A percentile compares a stretch with the other conserved stretches of the same genome.
These are phyloP conservation scores for Tragelaphus scriptus DNA, from an alignment of 2,113 vertebrate species.

Conservation along the genomic window DNA sequence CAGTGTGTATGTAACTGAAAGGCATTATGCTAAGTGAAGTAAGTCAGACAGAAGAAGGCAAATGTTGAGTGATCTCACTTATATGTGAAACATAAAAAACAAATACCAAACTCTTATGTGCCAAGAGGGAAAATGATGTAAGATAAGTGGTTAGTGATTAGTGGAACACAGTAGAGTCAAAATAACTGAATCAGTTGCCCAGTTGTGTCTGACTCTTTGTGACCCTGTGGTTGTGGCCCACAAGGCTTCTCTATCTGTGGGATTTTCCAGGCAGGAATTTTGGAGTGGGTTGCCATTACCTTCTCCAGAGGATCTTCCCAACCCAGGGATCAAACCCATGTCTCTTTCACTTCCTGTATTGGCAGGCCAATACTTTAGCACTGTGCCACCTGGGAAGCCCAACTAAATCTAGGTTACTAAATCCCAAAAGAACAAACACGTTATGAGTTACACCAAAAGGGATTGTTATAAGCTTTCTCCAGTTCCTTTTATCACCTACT, in stretches of 20 bases:
- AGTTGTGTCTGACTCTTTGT: background rate
- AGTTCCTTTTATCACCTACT: background rate
- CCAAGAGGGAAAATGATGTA: background rate
- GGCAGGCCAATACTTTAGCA: background rate
- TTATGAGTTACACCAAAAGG: background rate
- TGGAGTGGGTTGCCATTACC: background rate
- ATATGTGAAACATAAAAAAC: background rate
- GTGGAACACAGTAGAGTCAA: background rate
- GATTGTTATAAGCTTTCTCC: background rate
- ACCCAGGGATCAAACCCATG: background rate
- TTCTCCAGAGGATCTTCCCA: background rate
- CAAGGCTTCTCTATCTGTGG: background rate
- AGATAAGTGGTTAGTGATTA: background rate
- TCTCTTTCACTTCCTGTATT: background rate
- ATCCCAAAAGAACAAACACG: background rate
- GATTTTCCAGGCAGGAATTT: background rate
- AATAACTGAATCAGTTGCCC: background rate
- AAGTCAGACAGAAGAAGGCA: background rate
- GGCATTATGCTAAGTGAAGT: background rate
- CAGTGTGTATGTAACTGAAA: background rate
- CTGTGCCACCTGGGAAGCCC: background rate
- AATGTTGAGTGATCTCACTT: background rate
- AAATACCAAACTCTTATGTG: background rate
- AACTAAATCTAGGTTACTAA: background rate
- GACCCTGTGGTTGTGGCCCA: background rate